Conservation (phyloP, 2,113 vertebrate genomes). For the Agelaius phoeniceus region DNA sequence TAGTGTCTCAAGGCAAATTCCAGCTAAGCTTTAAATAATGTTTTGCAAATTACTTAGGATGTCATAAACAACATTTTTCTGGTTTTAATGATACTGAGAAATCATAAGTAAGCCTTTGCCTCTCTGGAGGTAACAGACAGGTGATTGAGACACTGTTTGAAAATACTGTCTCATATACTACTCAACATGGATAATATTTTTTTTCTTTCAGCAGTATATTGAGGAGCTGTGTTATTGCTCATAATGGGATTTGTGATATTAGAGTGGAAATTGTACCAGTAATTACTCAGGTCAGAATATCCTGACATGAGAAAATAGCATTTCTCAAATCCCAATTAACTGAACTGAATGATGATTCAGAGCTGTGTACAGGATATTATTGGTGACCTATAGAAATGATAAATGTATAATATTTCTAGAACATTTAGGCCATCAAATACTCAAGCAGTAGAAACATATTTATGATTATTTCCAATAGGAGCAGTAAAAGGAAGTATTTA, state of each 20-base stretch:
- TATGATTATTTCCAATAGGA: not conserved
- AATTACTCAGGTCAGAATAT: conserved; percentile 23
- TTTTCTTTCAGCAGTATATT: not conserved
- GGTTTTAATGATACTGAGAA: not conserved
- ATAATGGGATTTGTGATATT: not conserved
- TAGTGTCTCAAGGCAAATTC: not conserved
- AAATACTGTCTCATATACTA: not conserved
- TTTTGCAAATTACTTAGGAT: not conserved
- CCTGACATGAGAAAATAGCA: not conserved
- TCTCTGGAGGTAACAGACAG: not conserved
- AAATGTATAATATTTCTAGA: not conserved
- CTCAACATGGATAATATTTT: not conserved
- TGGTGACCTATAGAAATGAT: not conserved
- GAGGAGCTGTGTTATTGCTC: not conserved
- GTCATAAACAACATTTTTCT: not conserved
- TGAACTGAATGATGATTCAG: not conserved
- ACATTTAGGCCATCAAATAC: not conserved
- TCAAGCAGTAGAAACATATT: not conserved
- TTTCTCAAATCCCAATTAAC: not conserved
- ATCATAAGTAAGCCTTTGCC: not conserved
- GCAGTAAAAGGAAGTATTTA: not conserved
- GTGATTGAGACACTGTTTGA: not conserved
- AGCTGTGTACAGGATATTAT: not conserved
- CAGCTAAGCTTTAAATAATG: not conserved
- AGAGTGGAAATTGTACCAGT: not conserved